Base-by-base conservation (phyloP, 2,888 invertebrate species). In the Aphidoletes aphidimyza region DNA sequence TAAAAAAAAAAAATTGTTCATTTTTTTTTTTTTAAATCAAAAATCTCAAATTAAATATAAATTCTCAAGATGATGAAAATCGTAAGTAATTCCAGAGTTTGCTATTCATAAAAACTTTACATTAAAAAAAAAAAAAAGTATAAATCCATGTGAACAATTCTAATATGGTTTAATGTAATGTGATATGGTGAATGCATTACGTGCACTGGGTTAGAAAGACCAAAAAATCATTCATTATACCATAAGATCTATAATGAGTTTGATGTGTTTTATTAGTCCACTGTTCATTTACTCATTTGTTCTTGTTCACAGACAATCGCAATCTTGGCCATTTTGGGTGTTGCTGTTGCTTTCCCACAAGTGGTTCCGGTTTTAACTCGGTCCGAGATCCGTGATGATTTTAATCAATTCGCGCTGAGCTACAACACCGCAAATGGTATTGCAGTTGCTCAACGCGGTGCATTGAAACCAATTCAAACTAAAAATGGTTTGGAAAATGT, bases 301-400 rank as follows among this genome's bases (percentile, higher is more conserved):
- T 42, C 14, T 42, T 69, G 26, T 69, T 69, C 14, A 69, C 8
- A 81, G 81, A 37, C 81, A 37, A 11, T 81, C 22, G 19, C 37
- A 37, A 11, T 81, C 19, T 19, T 81, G 0, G 81, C 22, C n/a
- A 36, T 81, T 22, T 17, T 81, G 36, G 81, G 81, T 3, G 8
- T 37, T n/a, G 81, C 81, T n/a, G 22, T 81, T 6, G 81, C 81
- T 1, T 81, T 37, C 81, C 81, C 81, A 36, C 81, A 81, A 37
- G 34, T 1, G n/a, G n/a, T n/a, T 30, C 8, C 69, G 34, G 34
- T 37, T 37, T 9, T 37, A 6, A 37, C 37, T 8, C 81, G 81
- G 19, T 37, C 81, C 1, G 81, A 81, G 37, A 81, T 81, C 22
- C 81, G 81, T 8, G 81, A 81, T 37, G 81, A 81, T 17, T 36